Evolutionary conservation across 2,113 vertebrate genomes (phyloP).

Genomic region (Sakesphorus luctuosus): DNA sequence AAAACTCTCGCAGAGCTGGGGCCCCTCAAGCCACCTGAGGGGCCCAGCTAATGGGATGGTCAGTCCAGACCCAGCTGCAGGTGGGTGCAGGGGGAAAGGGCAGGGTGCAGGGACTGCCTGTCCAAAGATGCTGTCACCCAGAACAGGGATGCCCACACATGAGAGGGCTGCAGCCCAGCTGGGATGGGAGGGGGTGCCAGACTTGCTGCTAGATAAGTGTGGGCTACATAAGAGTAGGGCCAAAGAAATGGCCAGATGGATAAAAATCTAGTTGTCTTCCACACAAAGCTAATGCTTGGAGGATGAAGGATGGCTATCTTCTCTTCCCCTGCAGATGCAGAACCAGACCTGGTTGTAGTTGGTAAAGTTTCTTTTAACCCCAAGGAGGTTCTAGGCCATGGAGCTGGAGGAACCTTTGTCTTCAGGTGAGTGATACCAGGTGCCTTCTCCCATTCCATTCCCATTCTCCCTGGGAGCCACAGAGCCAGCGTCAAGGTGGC

Average conservation of each 20-base stretch:
- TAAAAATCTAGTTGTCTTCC: background rate
- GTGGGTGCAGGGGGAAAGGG: background rate
- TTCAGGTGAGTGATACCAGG: slow-evolving; percentile 80
- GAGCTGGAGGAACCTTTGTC: slow-evolving; percentile 92
- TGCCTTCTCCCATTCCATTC: too few species aligned
- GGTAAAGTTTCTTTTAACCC: slow-evolving; percentile 94
- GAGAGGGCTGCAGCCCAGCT: background rate
- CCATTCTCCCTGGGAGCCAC: background rate
- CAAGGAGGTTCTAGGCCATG: slow-evolving; percentile 87
- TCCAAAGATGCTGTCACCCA: background rate
- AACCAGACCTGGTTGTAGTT: slow-evolving; percentile 76
- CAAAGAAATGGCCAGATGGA: background rate
- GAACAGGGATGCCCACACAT: background rate
- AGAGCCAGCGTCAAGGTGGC: fast-evolving
- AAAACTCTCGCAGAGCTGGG: background rate
- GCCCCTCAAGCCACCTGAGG: background rate
- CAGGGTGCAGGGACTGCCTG: background rate
- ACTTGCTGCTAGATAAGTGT: background rate
- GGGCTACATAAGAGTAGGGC: background rate
- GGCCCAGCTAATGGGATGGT: background rate
- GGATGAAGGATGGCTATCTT: background rate
- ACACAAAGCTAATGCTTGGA: background rate
- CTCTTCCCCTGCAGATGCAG: slow-evolving; percentile 11
- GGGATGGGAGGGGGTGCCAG: background rate
- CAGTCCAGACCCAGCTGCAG: background rate